Base-by-base conservation (phyloP, 1,140 invertebrate genomes). In the Whitmania pigra region DNA sequence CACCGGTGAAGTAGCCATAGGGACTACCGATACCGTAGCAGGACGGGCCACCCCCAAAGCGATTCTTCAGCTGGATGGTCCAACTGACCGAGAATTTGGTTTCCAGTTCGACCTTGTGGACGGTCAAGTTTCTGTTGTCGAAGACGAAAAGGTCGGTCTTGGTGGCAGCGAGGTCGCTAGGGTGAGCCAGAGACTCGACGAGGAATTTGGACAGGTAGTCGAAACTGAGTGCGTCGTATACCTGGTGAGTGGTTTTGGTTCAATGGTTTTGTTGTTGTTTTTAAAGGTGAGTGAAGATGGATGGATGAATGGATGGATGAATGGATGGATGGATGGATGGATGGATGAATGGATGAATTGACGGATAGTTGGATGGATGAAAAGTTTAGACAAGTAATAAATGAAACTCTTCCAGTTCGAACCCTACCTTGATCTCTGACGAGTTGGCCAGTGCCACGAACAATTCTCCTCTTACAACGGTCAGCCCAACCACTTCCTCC, bases 101-200 rank as follows among this genome's bases (percentile, higher is more conserved):
- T 4, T 22, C 57, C 22, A 63, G 11, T 63, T 63, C 57, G 29
- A 63, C 57, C 11, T 63, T 63, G 57, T 63, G 57, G 11, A 63
- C 57, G 7, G 57, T n/a, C 29, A 63, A 13, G 29, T 63, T 63
- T 15, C 57, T 22, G 57, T 63, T 63, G 29, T 63, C 57, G 57
- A 63, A 63, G 22, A 63, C 57, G 15, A 63, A 63, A 15, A 63
- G 57, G 57, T 63, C 57, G 57, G 57, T 63, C 57, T 17, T 63
- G 22, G 57, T 63, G 22, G 57, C 22, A 63, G 57, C 57, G 1
- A 63, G 57, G 29, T 63, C 57, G 20, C 57, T 63, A 7, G 57
- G 57, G 20, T 63, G 57, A 31, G 57, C 57, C 29, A 63, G 29
- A 17, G 57, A 25, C 29, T 63, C 57, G 3, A 63, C 57, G 7